These are phyloP conservation scores for cattle (Bos taurus) DNA, from an alignment of 2,113 vertebrate species.

Conservation along the genomic window ARS-UCD2.0 NC_037328.1:123326501-123327000, in stretches of 20 bases:
- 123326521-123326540: background rate
- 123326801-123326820: background rate
- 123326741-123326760: background rate
- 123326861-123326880: background rate
- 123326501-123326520: background rate
- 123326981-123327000: background rate
- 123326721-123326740: background rate
- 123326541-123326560: background rate
- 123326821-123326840: background rate
- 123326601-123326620: background rate
- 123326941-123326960: background rate
- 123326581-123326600: background rate
- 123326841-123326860: background rate
- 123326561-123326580: background rate
- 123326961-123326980: background rate
- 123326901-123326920: background rate
- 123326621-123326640: background rate
- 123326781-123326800: background rate
- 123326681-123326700: background rate
- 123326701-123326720: background rate
- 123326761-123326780: background rate
- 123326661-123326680: background rate
- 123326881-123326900: background rate
- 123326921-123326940: background rate
- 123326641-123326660: background rate